These are phyloP conservation scores for Pandion haliaetus DNA, from an alignment of 2,113 vertebrate species.

Conservation along the genomic window DNA sequence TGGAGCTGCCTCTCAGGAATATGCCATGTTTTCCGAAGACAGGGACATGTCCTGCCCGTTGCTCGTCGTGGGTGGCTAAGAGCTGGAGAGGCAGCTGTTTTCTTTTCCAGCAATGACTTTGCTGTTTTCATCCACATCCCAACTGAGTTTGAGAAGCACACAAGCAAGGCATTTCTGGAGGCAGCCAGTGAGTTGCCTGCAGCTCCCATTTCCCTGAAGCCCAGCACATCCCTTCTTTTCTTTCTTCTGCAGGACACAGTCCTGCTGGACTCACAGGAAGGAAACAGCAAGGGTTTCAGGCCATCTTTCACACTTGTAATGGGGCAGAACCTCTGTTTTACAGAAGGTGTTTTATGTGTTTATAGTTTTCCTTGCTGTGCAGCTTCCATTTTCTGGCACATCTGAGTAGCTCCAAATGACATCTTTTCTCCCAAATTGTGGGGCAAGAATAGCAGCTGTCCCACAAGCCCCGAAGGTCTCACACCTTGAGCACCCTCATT, in stretches of 20 bases:
- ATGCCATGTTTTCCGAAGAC: neutral
- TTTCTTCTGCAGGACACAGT: neutral
- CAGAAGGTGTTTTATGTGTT: neutral
- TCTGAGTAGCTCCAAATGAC: neutral
- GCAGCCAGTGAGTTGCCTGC: neutral
- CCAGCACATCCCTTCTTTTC: neutral
- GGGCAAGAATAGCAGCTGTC: neutral
- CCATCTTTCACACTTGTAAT: neutral
- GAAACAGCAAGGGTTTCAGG: neutral
- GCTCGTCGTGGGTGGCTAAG: neutral
- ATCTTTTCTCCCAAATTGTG: neutral
- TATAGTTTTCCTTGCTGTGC: neutral
- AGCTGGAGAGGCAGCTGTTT: neutral
- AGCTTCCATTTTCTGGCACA: neutral
- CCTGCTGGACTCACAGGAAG: neutral
- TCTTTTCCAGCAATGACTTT: slow-evolving; percentile 1
- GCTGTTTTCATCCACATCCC: neutral
- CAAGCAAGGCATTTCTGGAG: neutral
- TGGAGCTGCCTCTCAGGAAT: neutral
- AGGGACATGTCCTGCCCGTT: neutral
- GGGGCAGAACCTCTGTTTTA: slow-evolving; percentile 1
- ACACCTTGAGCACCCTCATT: neutral
- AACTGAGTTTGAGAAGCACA: neutral
- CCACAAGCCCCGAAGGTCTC: neutral
- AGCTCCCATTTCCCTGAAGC: neutral